These are phyloP conservation scores for Zhengitettix transpicula DNA, from an alignment of 2,888 invertebrate species.

Conservation along the genomic window DNA sequence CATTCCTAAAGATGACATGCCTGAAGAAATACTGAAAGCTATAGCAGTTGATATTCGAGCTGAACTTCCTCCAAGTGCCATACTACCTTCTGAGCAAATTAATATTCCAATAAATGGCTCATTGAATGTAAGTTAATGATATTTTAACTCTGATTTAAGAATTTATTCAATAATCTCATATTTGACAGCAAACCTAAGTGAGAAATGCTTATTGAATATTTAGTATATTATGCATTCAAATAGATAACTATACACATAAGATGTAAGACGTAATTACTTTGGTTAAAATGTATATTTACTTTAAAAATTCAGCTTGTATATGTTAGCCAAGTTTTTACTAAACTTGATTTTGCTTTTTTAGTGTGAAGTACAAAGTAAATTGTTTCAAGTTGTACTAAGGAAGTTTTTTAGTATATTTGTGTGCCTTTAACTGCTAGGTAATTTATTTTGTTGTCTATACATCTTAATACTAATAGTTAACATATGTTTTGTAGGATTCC, in stretches of 20 bases:
- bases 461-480: neutral
- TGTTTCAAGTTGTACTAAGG: too few relatives aligned
- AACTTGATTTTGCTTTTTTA: neutral
- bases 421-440: too few relatives aligned
- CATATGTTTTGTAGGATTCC: slow-evolving; percentile 6
- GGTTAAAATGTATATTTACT: too few relatives aligned
- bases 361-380: too few relatives aligned
- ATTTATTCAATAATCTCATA: neutral
- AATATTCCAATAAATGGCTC: neutral
- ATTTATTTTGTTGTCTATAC: too few relatives aligned
- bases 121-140: neutral
- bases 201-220: neutral
- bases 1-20: neutral
- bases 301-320: too few relatives aligned
- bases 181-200: neutral
- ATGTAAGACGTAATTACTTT: too few relatives aligned
- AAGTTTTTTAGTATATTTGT: too few relatives aligned
- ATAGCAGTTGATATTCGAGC: slow-evolving; percentile 10
- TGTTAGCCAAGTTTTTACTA: neutral
- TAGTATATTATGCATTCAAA: neutral
- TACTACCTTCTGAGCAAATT: slow-evolving; percentile 10
- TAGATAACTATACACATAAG: too few relatives aligned
- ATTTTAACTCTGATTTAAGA: neutral
- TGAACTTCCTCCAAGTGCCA: slow-evolving; percentile 8
- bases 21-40: slow-evolving; percentile 8